A percentile compares a stretch with the other conserved stretches of the same genome.
Conservation (phyloP, 2,888 invertebrate species). For the Prosopocoilus inquinatus region DNA sequence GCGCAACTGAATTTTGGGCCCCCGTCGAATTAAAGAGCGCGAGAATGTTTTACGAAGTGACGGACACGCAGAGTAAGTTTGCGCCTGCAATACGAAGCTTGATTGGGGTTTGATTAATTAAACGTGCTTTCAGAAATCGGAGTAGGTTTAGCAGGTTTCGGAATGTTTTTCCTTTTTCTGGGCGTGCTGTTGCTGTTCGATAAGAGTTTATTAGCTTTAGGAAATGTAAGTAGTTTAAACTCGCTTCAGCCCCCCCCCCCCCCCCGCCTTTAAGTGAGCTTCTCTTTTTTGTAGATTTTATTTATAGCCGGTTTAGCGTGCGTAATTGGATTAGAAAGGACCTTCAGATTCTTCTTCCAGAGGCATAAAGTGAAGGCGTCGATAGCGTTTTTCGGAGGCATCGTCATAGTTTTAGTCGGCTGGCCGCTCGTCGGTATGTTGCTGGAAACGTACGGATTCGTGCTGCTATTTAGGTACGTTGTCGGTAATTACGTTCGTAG, state of each 20-base stretch:
- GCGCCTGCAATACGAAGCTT: background rate
- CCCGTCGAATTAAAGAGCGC: slow-evolving; percentile 7
- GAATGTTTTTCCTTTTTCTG: slow-evolving; percentile 90
- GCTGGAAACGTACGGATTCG: slow-evolving; percentile 94
- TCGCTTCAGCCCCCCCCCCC: no score
- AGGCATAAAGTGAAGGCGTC: slow-evolving; percentile 91
- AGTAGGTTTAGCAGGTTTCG: slow-evolving; percentile 94
- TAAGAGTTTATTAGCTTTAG: slow-evolving; percentile 96
- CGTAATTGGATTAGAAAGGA: slow-evolving; percentile 93
- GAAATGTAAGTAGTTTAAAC: slow-evolving; percentile 92
- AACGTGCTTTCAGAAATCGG: slow-evolving; percentile 85
- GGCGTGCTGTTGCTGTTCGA: slow-evolving; percentile 93
- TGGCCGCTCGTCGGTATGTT: slow-evolving; percentile 97
- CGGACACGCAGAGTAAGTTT: slow-evolving; percentile 79
- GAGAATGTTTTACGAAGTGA: slow-evolving; percentile 73
- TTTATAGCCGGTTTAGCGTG: slow-evolving; percentile 94
- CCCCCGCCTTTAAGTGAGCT: slow-evolving; percentile 13
- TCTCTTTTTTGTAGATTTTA: slow-evolving; percentile 72
- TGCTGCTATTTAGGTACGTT: slow-evolving; percentile 74
- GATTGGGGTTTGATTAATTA: background rate
- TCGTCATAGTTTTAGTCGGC: slow-evolving; percentile 86
- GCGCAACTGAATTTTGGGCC: background rate
- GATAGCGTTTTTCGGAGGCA: slow-evolving; percentile 88
- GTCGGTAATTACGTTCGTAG: slow-evolving; percentile 11
- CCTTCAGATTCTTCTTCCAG: slow-evolving; percentile 97